These are phyloP conservation scores for Phengaris arion DNA, from an alignment of 2,888 invertebrate genomes.

Conservation along the genomic window DNA sequence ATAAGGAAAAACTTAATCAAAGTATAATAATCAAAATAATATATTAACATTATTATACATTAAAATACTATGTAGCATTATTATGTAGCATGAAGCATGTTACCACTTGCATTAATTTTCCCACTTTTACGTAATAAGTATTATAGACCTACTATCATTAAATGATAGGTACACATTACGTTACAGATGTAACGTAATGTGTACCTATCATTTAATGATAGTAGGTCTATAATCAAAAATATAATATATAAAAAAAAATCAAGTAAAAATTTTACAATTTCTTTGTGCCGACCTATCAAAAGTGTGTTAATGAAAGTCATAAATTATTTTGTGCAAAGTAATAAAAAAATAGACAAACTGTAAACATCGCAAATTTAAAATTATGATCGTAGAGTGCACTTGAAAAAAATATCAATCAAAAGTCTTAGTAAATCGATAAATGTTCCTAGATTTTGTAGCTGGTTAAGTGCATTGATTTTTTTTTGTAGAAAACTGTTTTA, in stretches of 20 bases:
- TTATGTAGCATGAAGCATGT: background rate
- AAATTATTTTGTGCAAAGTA: background rate
- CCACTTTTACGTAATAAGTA: background rate
- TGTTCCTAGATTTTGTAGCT: too few relatives aligned
- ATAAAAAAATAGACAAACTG: background rate
- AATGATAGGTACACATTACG: too few relatives aligned
- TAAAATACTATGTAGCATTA: background rate
- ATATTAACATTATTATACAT: background rate
- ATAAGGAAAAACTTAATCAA: background rate
- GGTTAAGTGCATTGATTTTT: too few relatives aligned
- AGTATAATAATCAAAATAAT: background rate
- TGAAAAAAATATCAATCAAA: background rate
- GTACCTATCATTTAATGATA: too few relatives aligned
- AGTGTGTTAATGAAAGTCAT: background rate
- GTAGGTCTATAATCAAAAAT: too few relatives aligned
- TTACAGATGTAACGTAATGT: too few relatives aligned
- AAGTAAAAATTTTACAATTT: too few relatives aligned
- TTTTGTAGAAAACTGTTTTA: background rate
- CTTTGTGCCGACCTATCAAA: too few relatives aligned
- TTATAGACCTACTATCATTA: too few relatives aligned
- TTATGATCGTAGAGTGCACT: background rate
- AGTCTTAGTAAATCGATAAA: background rate
- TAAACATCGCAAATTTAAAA: background rate
- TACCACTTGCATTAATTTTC: background rate
- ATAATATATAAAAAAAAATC: too few relatives aligned